Evolutionary conservation across 2,113 vertebrate species (phyloP), one percentile per base, ranked within the genome.

Genomic region (Saguinus imperator): DNA sequence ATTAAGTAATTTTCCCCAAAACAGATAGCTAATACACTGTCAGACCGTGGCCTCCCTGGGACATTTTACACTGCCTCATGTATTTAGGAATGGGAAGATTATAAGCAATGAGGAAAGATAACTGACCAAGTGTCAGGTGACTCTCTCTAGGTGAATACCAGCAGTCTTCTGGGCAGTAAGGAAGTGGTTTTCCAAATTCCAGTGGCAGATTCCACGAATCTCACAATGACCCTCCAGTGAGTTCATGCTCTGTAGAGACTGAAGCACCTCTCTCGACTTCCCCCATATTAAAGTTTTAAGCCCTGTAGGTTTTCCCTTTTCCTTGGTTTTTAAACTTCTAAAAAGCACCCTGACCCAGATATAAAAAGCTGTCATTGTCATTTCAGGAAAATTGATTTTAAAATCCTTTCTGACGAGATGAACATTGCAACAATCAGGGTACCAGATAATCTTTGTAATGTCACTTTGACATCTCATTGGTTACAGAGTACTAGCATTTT

Each of bases 271-370:
- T 48, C 76, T 81, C 29, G 11, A 82, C 9, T 66, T 32, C 32
- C 14, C 9, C 25, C 7, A 0, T 11, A 57, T 43, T 8, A 5
- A 45, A 50, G 48, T 40, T 79, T 40, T 43, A 21, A 85, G 73
- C 76, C 27, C 14, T 20, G 9, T 0, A n/a, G 21, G 45, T 48
- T 83, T 83, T 12, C 27, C 37, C 35, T 87, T 85, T 25, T 37
- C 14, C 35, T 72, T 87, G 64, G 45, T 77, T 95, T 92, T 76
- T 77, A 66, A 81, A 80, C 57, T 68, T 95, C 87, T 70, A 72
- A 95, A 93, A 95, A 32, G 6, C 48, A 86, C 50, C 55, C 20
- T 40, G 57, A 73, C 4, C 1, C 55, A 16, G 32, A 95, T 87
- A 89, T 7, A 64, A 64, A 75, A 92, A 73, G 43, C 27, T 29